Evolutionary conservation across 1,140 invertebrate genomes (phyloP).

Genomic region (Trachymyrmex septentrionalis): DNA sequence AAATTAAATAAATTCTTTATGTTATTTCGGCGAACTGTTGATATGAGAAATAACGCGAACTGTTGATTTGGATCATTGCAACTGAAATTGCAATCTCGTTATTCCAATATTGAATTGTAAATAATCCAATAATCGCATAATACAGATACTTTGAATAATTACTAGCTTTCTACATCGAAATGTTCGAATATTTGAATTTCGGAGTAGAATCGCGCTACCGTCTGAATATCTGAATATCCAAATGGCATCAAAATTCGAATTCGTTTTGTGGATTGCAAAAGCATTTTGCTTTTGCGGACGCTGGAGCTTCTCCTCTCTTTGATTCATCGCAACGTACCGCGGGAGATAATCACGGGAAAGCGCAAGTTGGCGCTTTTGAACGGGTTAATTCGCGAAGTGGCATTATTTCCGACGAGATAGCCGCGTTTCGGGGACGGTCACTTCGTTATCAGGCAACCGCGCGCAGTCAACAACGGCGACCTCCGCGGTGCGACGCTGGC

Average conservation of each 20-base stretch:
- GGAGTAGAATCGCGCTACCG: neutral
- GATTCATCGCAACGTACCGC: constrained; percentile 25
- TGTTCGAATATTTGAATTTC: constrained; percentile 2
- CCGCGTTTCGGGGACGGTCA: constrained; percentile 45
- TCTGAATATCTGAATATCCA: constrained; percentile 3
- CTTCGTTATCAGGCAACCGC: constrained; percentile 56
- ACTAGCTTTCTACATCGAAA: neutral
- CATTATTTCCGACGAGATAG: constrained; percentile 60
- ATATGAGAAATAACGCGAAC: too few relatives aligned
- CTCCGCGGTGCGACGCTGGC: constrained; percentile 13
- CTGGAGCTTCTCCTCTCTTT: neutral
- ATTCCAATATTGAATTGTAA: constrained; percentile 8
- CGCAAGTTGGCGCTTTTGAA: constrained; percentile 53
- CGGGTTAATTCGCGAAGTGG: constrained; percentile 55
- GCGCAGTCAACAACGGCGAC: constrained; percentile 55
- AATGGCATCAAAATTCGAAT: constrained; percentile 23
- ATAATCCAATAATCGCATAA: constrained; percentile 8
- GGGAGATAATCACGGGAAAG: constrained; percentile 42
- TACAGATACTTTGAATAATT: constrained; percentile 25
- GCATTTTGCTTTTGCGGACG: constrained; percentile 5
- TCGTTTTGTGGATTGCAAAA: neutral
- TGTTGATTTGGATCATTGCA: neutral
- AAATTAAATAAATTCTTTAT: neutral
- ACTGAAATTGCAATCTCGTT: constrained; percentile 1
- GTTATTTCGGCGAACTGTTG: neutral